These are phyloP conservation scores for Diarsia dahlii DNA, from an alignment of 2,888 invertebrate genomes.

Conservation along the genomic window DNA sequence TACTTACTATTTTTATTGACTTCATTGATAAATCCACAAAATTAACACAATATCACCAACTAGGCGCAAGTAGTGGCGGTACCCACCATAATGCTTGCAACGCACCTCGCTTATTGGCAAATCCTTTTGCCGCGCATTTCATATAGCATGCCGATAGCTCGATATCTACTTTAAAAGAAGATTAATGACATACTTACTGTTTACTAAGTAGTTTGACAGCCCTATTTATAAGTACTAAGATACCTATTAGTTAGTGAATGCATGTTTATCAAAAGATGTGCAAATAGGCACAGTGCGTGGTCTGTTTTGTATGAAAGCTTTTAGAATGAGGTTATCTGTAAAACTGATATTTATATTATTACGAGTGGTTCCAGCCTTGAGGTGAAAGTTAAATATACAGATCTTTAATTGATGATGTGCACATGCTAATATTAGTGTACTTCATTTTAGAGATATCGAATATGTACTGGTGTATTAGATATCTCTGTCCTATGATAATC, in stretches of 20 bases:
- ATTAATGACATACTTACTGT: constrained; percentile 32
- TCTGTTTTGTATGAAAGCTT: constrained; percentile 54
- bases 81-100: background rate
- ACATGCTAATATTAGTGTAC: constrained; percentile 4
- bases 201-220: constrained; percentile 19
- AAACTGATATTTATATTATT: constrained; percentile 27
- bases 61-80: constrained; percentile 11
- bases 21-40: background rate
- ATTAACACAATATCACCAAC: background rate
- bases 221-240: constrained; percentile 40
- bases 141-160: constrained; percentile 15
- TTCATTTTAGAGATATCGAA: background rate
- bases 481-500: background rate
- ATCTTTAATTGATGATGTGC: constrained; percentile 12
- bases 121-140: constrained; percentile 21
- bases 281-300: constrained; percentile 28
- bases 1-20: background rate
- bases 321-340: constrained; percentile 49
- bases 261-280: constrained; percentile 53
- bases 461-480: background rate
- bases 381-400: constrained; percentile 29
- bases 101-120: constrained; percentile 10
- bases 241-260: constrained; percentile 26
- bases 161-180: constrained; percentile 9
- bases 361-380: constrained; percentile 15